These are phyloP conservation scores for Aurelia coerulea DNA, from an alignment of 30 jellyfish, hydroid and myxozoan genomes.

Conservation along the genomic window DNA sequence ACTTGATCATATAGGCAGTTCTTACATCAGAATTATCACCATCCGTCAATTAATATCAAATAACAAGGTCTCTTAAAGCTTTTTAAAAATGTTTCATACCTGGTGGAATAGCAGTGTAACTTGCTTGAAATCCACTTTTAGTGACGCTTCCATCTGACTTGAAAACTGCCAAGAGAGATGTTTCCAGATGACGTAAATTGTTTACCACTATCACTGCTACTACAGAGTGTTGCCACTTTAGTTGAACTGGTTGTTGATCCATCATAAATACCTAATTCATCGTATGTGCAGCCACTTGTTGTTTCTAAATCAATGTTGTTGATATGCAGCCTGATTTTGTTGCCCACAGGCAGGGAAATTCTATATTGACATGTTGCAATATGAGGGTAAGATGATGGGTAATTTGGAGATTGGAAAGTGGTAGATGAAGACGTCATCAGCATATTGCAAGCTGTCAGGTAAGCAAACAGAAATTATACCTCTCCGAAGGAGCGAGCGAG, in stretches of 20 bases:
- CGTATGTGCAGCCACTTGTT: background rate
- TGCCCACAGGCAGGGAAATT: background rate
- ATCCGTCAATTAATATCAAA: too few relatives aligned
- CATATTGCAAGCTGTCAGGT: background rate
- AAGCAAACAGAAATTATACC: too few relatives aligned
- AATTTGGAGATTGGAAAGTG: background rate
- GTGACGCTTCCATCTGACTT: constrained; percentile 2
- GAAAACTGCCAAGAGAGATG: background rate
- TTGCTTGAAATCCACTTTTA: background rate
- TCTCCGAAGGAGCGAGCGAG: too few relatives aligned
- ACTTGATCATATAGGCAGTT: too few relatives aligned
- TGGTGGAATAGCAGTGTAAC: background rate
- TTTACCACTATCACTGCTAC: background rate
- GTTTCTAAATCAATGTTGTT: background rate
- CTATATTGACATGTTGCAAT: background rate
- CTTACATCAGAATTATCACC: too few relatives aligned
- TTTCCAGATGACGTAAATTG: background rate
- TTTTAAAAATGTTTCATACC: too few relatives aligned
- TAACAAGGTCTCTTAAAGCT: too few relatives aligned
- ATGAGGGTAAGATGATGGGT: background rate
- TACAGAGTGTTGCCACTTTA: background rate
- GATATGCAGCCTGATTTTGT: background rate
- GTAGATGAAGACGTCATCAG: background rate
- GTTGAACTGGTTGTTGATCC: background rate
- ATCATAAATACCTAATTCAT: background rate